These are phyloP conservation scores for Anguilla anguilla DNA, from an alignment of 2,797 vertebrate species.

Conservation along the genomic window DNA sequence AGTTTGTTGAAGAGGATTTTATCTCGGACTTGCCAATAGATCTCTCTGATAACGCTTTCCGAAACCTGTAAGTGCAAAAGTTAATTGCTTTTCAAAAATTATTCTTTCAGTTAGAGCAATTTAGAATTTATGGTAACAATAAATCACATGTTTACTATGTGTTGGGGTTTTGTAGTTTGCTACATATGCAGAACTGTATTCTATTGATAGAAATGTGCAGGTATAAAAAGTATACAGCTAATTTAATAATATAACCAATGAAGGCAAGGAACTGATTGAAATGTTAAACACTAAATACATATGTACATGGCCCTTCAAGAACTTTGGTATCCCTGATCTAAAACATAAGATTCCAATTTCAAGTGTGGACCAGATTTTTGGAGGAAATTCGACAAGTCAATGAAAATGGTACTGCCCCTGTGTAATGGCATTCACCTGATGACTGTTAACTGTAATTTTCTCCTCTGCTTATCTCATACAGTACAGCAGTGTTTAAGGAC, in stretches of 20 bases:
- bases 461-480: constrained; percentile 38
- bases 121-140: neutral
- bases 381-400: neutral
- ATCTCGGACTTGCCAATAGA: constrained; percentile 58
- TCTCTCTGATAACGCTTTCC: constrained; percentile 69
- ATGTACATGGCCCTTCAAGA: neutral
- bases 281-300: neutral
- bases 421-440: neutral
- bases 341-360: neutral
- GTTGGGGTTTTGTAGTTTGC: neutral
- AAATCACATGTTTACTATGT: neutral
- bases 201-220: neutral
- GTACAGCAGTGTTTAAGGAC: constrained; percentile 74
- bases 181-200: neutral
- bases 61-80: constrained; percentile 72
- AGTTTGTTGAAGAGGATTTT: constrained; percentile 67
- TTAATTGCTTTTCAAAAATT: neutral
- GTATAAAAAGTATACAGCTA: neutral
- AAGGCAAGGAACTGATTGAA: neutral
- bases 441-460: neutral
- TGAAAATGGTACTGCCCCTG: neutral
- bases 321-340: neutral
- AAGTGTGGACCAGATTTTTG: neutral
- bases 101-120: neutral
- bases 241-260: neutral